Base-by-base conservation (phyloP, 2,888 invertebrate species). In the Agriopis marginaria region DNA sequence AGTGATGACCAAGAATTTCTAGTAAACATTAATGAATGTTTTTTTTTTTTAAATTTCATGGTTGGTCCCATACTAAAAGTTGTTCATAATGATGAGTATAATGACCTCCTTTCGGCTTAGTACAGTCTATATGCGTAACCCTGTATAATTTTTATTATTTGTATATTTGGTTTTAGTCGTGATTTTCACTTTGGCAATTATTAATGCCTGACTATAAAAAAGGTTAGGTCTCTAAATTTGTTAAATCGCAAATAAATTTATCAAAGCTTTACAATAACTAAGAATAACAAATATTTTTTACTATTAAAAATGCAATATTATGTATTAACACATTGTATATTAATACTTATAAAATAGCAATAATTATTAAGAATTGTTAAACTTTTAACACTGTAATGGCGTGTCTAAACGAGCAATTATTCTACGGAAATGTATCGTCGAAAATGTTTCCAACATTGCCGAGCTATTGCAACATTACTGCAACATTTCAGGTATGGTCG, bases 291-390 rank as follows among this genome's bases (percentile, higher is more conserved):
- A 32, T 58, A 23, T 56, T 42, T 42, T 39, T 11, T 11, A 44
- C 4, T 1, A 14, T 39, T 39, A 42, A 56, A 5, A 58, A 58
- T 58, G 45, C 58, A 58, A 58, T 58, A 45, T 45, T 58, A 23
- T 47, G 23, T 58, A 23, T 58, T 44, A 47, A 45, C 58, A 45
- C 12, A 12, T 53, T 53, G n/a, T 56, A 10, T n/a, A 58, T 12
- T 56, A 23, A 32, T 32, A 32, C 32, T 32, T 17, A 7, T 54
- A 54, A 44, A 17, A 17, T 44, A 51, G 23, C 32, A 51, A 50
- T 56, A 6, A 44, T 44, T 17, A 56, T 10, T 56, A 56, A 56
- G 17, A 40, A 11, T 56, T 56, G 11, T 17, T 56, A 14, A 40
- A 40, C 10, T n/a, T 9, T n/a, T 40, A 14, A 56, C 14, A 10